Evolutionary conservation across 2,113 vertebrate species (phyloP), one percentile per base, ranked within the genome.

Genomic region (Odocoileus hemionus): DNA sequence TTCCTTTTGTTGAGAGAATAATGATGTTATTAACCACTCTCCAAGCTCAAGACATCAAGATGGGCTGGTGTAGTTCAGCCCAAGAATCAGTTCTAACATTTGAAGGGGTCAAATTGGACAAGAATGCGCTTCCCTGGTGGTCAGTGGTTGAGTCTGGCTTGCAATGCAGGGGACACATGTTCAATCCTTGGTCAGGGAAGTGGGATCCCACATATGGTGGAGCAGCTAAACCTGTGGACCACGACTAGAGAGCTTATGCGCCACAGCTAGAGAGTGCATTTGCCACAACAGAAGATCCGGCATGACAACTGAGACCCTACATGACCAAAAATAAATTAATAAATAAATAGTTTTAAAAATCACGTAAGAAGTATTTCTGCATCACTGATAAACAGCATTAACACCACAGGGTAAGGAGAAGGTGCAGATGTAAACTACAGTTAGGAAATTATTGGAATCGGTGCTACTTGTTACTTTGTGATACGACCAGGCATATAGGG

Each of bases 271-370:
- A 76, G 70, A 43, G 23, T 76, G 36, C 23, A 43, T 76, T 26
- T 76, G 23, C 70, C 0, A 0, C 70, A 43, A 76, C 11, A 4
- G 14, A 26, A 76, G 23, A 76, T 26, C 6, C 0, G 1, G 36
- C 23, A 26, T 76, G 70, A 36, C 23, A 13, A 43, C 70, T 76
- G 39, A 43, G 36, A 14, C 36, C 21, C 36, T 39, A 43, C 36
- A 14, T 3, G 7, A 14, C 36, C 70, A 26, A 76, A 76, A 76
- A 43, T 43, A 43, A 43, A 43, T 74, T 6, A 13, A 74, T 39
- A 43, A 25, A 74, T 74, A 74, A 76, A 43, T 43, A 43, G 25
- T 76, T 76, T 4, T 0, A 26, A 76, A 26, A 2, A 15, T 2
- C 6, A 15, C 3, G 4, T 23, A 14, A 7, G 25, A 33, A 47